Percentiles rank a stretch among this genome's conserved stretches.
Evolutionary conservation across 2,797 vertebrate genomes (phyloP).

Genomic region (Tamandua tetradactyla): DNA sequence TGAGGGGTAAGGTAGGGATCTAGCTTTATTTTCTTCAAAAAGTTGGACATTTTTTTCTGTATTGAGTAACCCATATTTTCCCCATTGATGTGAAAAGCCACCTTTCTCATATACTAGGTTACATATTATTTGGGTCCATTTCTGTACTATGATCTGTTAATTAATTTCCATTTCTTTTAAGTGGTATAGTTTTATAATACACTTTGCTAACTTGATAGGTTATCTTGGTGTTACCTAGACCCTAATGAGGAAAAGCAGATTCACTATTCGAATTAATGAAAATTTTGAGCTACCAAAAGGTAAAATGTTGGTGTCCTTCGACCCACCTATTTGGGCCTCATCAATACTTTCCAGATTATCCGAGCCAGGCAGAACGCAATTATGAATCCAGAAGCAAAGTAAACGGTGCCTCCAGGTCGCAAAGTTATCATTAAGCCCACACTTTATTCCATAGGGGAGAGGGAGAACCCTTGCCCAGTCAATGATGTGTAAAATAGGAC

Average conservation of each 20-base stretch:
- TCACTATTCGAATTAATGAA: not conserved
- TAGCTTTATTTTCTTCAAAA: conserved; percentile 22
- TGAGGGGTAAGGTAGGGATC: not conserved
- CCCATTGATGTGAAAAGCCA: not conserved
- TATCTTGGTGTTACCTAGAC: not conserved
- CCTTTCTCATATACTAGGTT: not conserved
- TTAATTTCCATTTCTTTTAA: conserved; percentile 26
- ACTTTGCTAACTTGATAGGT: not conserved
- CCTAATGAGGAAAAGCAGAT: not conserved
- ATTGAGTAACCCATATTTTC: not conserved
- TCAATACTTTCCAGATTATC: not conserved
- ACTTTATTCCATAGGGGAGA: not conserved
- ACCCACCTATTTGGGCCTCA: not conserved
- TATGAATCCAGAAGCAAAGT: not conserved
- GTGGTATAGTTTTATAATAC: not conserved
- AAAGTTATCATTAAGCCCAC: not conserved
- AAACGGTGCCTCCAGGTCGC: not conserved
- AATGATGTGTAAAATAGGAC: not conserved
- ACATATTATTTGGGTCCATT: not conserved
- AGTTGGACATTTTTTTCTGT: not conserved
- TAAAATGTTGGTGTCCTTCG: not conserved
- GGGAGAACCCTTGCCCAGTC: not conserved
- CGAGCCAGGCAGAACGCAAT: not conserved
- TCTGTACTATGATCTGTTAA: not conserved
- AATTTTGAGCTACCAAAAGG: conserved; percentile 27